Conservation (phyloP, 2,797 vertebrate species). For the Chiroxiphia lanceolata region DNA sequence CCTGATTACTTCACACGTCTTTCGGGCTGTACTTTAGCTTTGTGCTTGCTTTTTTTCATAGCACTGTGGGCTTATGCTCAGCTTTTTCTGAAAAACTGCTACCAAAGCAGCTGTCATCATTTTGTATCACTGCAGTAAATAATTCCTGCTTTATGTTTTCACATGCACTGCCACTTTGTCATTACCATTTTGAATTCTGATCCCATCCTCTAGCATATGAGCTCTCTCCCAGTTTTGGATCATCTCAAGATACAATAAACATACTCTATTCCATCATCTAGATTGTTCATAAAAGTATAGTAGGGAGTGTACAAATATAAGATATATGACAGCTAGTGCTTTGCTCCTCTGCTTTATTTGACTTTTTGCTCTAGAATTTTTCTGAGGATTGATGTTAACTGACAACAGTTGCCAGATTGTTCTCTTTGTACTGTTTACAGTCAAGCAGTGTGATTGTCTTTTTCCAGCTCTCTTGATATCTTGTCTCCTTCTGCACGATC, state of each 20-base stretch:
- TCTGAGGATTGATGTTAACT: conserved; percentile 19
- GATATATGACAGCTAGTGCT: background rate
- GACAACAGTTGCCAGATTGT: background rate
- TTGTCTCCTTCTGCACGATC: background rate
- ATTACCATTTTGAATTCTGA: background rate
- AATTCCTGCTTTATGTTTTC: background rate
- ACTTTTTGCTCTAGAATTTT: conserved; percentile 28
- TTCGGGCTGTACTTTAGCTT: background rate
- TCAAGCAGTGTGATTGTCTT: background rate
- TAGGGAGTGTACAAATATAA: background rate
- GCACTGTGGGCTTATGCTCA: background rate
- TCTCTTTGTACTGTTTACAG: conserved; percentile 13
- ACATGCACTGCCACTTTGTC: background rate
- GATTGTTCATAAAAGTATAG: conserved; percentile 14
- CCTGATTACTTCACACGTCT: background rate
- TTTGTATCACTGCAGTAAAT: conserved; percentile 11
- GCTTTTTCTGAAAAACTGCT: background rate
- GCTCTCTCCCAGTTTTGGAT: background rate
- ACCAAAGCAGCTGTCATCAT: background rate
- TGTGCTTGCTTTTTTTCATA: background rate
- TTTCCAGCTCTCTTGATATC: background rate
- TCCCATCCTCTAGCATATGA: background rate
- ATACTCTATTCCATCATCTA: background rate
- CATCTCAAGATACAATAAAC: background rate
- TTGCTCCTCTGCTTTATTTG: conserved; percentile 5